Conservation (phyloP, 1,140 invertebrate genomes). For the Drepana arcuata region DNA sequence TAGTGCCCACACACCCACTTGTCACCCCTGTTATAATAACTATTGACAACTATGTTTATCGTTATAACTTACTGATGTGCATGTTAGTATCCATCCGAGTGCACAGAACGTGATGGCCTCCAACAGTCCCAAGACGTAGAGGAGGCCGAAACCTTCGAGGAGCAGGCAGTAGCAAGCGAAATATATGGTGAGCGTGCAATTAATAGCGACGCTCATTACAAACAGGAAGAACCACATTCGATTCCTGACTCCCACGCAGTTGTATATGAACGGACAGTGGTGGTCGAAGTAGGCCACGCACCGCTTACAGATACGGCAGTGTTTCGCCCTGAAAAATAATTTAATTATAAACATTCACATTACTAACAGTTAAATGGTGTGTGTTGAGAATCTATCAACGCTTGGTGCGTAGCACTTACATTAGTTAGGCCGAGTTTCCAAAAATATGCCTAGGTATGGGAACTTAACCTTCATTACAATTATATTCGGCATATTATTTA, state of each 20-base stretch:
- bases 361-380: too few species aligned
- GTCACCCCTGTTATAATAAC: too few species aligned
- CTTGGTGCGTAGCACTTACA: too few species aligned
- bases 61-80: slow-evolving; percentile 90
- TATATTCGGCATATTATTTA: too few species aligned
- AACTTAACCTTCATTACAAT: too few species aligned
- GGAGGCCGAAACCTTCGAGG: slow-evolving; percentile 86
- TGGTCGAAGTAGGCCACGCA: slow-evolving; percentile 95
- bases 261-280: slow-evolving; percentile 96
- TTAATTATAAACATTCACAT: not conserved
- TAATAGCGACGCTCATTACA: slow-evolving; percentile 87
- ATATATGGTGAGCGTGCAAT: slow-evolving; percentile 89
- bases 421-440: too few species aligned
- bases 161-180: slow-evolving; percentile 90
- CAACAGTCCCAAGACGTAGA: slow-evolving; percentile 85
- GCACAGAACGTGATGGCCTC: slow-evolving; percentile 89
- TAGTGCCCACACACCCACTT: too few species aligned
- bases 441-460: too few species aligned
- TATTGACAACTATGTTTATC: too few species aligned
- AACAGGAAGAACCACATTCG: slow-evolving; percentile 94
- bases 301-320: slow-evolving; percentile 92
- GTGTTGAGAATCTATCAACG: too few species aligned
- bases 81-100: slow-evolving; percentile 88
- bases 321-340: slow-evolving; percentile 81
- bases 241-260: slow-evolving; percentile 90